These are phyloP conservation scores for Neofelis nebulosa DNA, from an alignment of 2,113 vertebrate genomes.

Conservation along the genomic window DNA sequence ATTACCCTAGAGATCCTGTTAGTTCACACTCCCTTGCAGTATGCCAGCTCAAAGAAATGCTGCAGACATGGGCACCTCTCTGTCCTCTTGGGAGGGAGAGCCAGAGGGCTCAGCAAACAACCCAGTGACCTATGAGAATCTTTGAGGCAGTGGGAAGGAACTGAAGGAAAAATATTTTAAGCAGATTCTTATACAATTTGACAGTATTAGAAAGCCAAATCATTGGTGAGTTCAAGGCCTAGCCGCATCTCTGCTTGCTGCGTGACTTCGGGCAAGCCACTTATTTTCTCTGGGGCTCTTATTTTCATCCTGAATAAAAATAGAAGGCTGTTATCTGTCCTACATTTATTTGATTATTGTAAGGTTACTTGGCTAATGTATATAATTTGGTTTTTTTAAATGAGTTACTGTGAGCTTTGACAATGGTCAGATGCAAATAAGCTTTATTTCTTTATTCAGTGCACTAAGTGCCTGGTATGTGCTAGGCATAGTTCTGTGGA, in stretches of 20 bases:
- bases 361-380: not conserved
- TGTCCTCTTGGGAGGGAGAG: not conserved
- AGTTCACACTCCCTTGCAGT: not conserved
- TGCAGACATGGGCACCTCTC: not conserved
- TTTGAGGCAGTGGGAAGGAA: slow-evolving; percentile 9
- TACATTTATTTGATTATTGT: not conserved
- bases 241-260: not conserved
- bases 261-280: not conserved
- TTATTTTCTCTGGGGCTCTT: not conserved
- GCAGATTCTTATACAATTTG: not conserved
- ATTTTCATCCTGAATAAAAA: not conserved
- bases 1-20: not conserved
- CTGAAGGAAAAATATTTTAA: not conserved
- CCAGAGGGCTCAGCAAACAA: not conserved
- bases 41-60: not conserved
- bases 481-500: not conserved
- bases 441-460: not conserved
- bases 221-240: not conserved
- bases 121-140: not conserved
- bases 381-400: not conserved
- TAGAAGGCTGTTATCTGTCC: not conserved
- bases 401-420: not conserved
- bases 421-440: not conserved
- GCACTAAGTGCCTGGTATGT: not conserved
- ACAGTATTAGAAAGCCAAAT: not conserved